Evolutionary conservation across 2,888 invertebrate genomes (phyloP), one percentile per base, ranked within the genome.

Genomic region (Pardosa pseudoannulata): DNA sequence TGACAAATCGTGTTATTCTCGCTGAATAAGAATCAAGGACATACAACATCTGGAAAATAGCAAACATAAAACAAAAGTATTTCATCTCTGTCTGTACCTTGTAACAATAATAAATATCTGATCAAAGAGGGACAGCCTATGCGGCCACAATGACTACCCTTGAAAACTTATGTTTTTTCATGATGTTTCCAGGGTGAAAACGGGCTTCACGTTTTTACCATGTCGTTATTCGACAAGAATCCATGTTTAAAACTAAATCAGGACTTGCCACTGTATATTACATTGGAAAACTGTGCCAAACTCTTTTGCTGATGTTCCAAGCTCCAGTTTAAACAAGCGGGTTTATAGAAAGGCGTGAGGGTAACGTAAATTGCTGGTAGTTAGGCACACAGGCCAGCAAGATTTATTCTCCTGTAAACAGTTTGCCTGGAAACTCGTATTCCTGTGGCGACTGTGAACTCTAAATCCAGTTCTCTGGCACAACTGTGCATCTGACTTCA

Each of bases 401-500:
- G 16, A 46, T 46, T 46, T 2, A 11, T 6, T n/a, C 41, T 46
- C 6, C 41, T 46, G 1, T 46, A 46, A 46, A 46, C 9, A 46
- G 41, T 13, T 46, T 11, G 6, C 16, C 16, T 13, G 2, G 6
- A 46, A 46, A 46, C 16, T 46, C 1, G 41, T 46, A 46, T 36
- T 36, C 36, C 5, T 36, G 36, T n/a, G 9, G 41, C 41, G 6
- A 13, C 16, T 16, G 27, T 62, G 7, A 62, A 9, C 7, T 0
- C 71, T 41, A 9, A 71, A 71, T 28, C 39, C 16, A 71, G 71
- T 39, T 71, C 39, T 71, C 9, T 71, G 41, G 71, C 39, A 71
- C 27, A 71, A n/a, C 41, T 71, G 71, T 71, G 2, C 39, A 9
- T 71, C 9, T 71, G 71, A 71, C 71, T 39, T 62, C 50, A 27